Conservation (phyloP, 2,888 invertebrate species). For the Fragum whitleyi region DNA sequence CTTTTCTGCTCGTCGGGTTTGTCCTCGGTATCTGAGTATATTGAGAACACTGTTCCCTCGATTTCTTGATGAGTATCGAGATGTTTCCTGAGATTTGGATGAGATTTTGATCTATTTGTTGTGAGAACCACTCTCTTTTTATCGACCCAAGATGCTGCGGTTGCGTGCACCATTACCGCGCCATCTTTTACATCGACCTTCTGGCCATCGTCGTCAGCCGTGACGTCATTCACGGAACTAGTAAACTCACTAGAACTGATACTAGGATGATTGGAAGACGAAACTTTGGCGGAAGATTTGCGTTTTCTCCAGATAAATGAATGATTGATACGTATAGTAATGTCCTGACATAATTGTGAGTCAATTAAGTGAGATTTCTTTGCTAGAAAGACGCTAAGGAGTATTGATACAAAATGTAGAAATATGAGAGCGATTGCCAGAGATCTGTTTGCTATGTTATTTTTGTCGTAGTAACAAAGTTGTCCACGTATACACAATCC, state of each 20-base stretch:
- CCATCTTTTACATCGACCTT: not conserved
- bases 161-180: not conserved
- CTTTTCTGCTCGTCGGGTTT: conserved; percentile 10
- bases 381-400: conserved; percentile 41
- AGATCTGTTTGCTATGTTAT: conserved; percentile 39
- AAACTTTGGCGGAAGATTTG: not conserved
- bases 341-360: conserved; percentile 41
- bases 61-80: conserved; percentile 20
- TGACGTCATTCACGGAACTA: conserved; percentile 6
- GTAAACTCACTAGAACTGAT: not conserved
- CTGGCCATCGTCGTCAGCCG: not conserved
- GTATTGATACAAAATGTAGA: conserved; percentile 43
- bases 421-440: conserved; percentile 45
- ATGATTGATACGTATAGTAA: conserved; percentile 49
- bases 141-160: conserved; percentile 5
- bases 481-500: conserved; percentile 52
- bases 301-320: conserved; percentile 28
- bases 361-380: conserved; percentile 54
- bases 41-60: conserved; percentile 54
- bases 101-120: conserved; percentile 49
- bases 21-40: conserved; percentile 58
- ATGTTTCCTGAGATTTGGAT: conserved; percentile 46
- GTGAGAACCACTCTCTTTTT: conserved; percentile 1
- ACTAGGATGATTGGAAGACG: conserved; percentile 1
- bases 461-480: conserved; percentile 55